Percentiles rank a stretch among this genome's conserved stretches.
phyloP scores from a whole-genome alignment of 2,113 vertebrate genomes.

The Prolemur simus region DNA sequence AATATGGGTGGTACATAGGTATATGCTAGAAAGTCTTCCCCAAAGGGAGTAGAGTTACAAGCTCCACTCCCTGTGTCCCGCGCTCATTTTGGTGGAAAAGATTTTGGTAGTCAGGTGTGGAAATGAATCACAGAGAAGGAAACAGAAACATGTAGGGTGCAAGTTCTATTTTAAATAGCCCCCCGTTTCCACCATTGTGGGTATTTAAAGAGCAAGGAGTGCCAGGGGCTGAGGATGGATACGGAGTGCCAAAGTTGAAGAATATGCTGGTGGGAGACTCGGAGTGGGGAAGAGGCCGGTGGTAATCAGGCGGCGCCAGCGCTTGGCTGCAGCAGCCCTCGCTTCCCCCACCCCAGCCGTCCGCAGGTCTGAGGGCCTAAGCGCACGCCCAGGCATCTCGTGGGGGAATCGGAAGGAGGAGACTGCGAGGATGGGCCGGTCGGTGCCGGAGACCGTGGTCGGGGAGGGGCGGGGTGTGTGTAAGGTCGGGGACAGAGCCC shows the following conservation, averaged over 20 bases:
- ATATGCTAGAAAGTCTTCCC: background rate
- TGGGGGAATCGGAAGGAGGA: background rate
- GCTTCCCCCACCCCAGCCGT: background rate
- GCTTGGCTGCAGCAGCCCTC: background rate
- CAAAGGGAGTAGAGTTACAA: background rate
- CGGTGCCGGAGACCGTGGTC: background rate
- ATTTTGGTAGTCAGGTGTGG: background rate
- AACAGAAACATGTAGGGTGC: background rate
- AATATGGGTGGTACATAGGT: background rate
- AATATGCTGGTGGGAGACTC: background rate
- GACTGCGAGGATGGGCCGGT: background rate
- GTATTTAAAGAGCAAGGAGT: background rate
- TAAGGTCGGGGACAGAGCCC: background rate
- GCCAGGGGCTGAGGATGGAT: background rate
- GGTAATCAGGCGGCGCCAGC: rapidly evolving
- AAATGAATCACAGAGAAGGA: background rate
- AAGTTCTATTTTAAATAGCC: background rate
- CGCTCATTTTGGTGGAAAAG: background rate
- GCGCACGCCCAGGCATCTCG: too few species aligned
- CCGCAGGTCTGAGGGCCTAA: background rate
- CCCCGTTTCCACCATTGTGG: background rate
- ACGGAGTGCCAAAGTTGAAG: background rate
- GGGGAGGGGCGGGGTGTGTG: background rate
- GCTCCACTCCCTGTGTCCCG: background rate
- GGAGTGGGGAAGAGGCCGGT: rapidly evolving